Base-by-base conservation (phyloP, 2,888 invertebrate species). In the Ochropleura plecta region DNA sequence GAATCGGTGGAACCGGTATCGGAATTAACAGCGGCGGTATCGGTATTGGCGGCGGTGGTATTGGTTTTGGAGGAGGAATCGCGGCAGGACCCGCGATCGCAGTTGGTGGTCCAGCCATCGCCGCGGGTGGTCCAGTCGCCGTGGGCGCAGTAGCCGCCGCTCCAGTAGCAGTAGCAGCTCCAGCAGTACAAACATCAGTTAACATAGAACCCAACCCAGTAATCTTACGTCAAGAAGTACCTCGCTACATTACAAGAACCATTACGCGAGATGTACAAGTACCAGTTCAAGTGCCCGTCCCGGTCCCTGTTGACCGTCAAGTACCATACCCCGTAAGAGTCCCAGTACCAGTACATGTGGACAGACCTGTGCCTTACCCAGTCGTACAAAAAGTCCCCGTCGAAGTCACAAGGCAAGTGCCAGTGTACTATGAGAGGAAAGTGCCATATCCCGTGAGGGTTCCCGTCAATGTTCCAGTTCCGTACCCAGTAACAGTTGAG, bases 401-500 rank as follows among this genome's bases (percentile, higher is more conserved):
- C 2, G 97, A 96, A 85, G 93, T 96, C 44, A 96, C 95, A 4
- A 92, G 92, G 78, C 96, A 96, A 70, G 96, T 96, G 5, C 96
- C 96, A 20, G 96, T 96, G 74, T 96, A 95, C 86, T 95, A 96
- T 88, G 95, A 96, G 83, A 96, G 90, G 83, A 93, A 93, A 87
- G 96, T 97, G 85, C 96, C 97, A 67, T 96, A 96, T 82, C 95
- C 96, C 3, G 96, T 97, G 0, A 95, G 92, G 88, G 97, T 97
- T 30, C 97, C 97, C 5, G 95, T 96, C 1, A 91, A 92, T 1
- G 97, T 97, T 42, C 97, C 97, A 0, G 96, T 96, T n/a, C 97
- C 97, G 16, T 97, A 97, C 86, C 97, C 97, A 20, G 97, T 97
- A 3, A 95, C 96, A 3, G 97, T 97, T 3, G 96, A 97, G 86